phyloP scores from a whole-genome alignment of 2,797 vertebrate genomes.

The Hyperoplus immaculatus region DNA sequence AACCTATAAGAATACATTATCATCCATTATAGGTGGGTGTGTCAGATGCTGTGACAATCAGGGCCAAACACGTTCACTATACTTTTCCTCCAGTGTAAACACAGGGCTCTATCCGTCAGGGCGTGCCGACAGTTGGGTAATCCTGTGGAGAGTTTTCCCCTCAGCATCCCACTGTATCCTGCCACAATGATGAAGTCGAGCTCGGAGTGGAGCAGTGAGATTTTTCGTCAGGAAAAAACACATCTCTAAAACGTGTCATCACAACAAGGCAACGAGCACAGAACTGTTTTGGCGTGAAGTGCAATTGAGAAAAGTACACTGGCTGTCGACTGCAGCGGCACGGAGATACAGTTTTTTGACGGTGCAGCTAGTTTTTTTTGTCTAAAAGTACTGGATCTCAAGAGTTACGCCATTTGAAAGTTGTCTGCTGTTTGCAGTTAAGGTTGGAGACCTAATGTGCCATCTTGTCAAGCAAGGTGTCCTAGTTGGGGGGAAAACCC shows the following conservation, averaged over 20 bases:
- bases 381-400: conserved; percentile 40
- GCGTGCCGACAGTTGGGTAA: no score
- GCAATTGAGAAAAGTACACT: conserved; percentile 37
- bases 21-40: no score
- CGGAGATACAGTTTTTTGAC: conserved; percentile 43
- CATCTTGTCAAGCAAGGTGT: conserved; percentile 51
- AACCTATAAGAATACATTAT: no score
- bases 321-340: conserved; percentile 43
- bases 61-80: no score
- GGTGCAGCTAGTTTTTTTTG: conserved; percentile 35
- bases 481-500: conserved; percentile 22
- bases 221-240: conserved; percentile 20
- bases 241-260: conserved; percentile 21
- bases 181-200: background rate
- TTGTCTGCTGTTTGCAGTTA: conserved; percentile 40
- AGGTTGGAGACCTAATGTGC: conserved; percentile 44
- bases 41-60: no score
- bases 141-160: no score
- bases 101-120: no score
- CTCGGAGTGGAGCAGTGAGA: background rate
- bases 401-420: conserved; percentile 58
- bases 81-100: no score
- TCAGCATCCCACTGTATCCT: background rate
- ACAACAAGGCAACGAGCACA: conserved; percentile 9
- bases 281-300: conserved; percentile 27